Evolutionary conservation across 2,113 vertebrate species (phyloP), one percentile per base, ranked within the genome.

Genomic region (Glaucomys volans): DNA sequence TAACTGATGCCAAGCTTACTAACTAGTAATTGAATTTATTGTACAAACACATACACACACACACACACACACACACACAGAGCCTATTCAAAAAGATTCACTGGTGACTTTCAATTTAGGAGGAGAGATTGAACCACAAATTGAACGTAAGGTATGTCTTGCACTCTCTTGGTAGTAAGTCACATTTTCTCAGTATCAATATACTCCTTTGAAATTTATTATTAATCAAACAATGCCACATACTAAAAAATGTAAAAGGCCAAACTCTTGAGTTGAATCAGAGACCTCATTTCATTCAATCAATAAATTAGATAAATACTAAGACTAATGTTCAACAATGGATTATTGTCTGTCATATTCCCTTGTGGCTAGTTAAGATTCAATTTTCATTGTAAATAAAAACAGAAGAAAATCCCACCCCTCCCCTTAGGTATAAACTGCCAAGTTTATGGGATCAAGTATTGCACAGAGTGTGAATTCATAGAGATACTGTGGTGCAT

Each of bases 351-450:
- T 95, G 17, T 72, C 52, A 8, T 71, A 77, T 62, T 97, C 93
- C 89, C 89, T 10, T 20, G 20, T 90, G 92, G 66, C 93, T 92
- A 86, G 89, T 94, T 97, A 96, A 95, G n/a, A 94, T 96, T 96
- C 92, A 91, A 32, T 96, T 96, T 97, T 96, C 80, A 90, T 35
- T 84, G 37, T 87, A 93, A 96, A 95, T 95, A 93, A 96, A 95
- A 96, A 59, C 57, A 93, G 69, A 76, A 67, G 62, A 93, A 95
- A 97, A 81, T 62, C 26, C 5, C 88, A 30, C 40, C 77, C 59
- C 91, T 18, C 88, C 54, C 37, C 57, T 52, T 28, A 87, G 44
- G n/a, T 96, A 79, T 66, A 91, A 97, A 52, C 52, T 84, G 37
- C 59, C 89, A 32, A 77, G 93, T 96, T 95, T 95, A 91, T 89